Evolutionary conservation across 2,888 invertebrate genomes (phyloP).

Genomic region (Glyphotaelius pellucidus): DNA sequence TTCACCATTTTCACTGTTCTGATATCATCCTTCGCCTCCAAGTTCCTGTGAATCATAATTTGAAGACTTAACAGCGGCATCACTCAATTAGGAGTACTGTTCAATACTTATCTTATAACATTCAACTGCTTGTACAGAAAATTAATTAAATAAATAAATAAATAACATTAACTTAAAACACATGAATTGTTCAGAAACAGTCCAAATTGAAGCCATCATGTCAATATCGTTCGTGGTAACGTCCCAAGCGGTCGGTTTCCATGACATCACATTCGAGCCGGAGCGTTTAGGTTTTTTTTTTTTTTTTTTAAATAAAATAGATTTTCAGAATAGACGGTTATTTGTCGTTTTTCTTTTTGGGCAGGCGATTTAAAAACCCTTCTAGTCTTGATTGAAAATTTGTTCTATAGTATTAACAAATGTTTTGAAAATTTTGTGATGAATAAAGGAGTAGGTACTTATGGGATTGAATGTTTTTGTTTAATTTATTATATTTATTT

Average conservation of each 20-base stretch:
- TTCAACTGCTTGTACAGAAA: neutral
- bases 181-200: too few relatives aligned
- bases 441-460: neutral
- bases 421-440: neutral
- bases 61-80: neutral
- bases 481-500: slow-evolving; percentile 25
- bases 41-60: slow-evolving; percentile 37
- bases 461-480: neutral
- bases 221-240: too few relatives aligned
- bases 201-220: too few relatives aligned
- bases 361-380: neutral
- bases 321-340: too few relatives aligned
- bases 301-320: too few relatives aligned
- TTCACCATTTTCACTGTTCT: slow-evolving; percentile 10
- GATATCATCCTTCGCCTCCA: slow-evolving; percentile 27
- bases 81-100: neutral
- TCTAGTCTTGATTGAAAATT: neutral
- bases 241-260: too few relatives aligned
- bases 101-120: neutral
- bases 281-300: too few relatives aligned
- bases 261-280: too few relatives aligned
- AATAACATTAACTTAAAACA: neutral
- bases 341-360: neutral
- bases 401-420: neutral
- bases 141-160: neutral